Conservation (phyloP, 2,113 vertebrate genomes). For the Glareola pratincola region DNA sequence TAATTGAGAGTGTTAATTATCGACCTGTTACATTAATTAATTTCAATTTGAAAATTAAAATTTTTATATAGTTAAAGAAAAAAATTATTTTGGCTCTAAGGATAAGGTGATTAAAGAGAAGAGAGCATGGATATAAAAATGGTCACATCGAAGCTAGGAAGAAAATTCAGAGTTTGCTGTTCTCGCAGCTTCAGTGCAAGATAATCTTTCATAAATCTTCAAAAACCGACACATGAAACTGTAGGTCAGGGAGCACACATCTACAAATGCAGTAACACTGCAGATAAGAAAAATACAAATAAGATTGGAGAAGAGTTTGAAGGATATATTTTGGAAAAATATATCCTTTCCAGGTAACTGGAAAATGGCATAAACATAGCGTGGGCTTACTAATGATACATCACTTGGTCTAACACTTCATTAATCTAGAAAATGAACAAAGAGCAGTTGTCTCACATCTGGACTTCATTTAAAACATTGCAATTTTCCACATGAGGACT, state of each 20-base stretch:
- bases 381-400: background rate
- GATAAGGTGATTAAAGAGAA: background rate
- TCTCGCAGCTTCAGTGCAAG: background rate
- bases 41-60: background rate
- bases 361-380: background rate
- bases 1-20: background rate
- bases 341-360: background rate
- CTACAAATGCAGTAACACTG: background rate
- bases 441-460: background rate
- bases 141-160: rapidly evolving
- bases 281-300: background rate
- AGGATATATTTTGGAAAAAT: background rate
- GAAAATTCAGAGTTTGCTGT: background rate
- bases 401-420: background rate
- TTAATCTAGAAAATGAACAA: background rate
- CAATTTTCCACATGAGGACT: background rate
- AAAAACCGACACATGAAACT: background rate
- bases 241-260: background rate
- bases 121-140: background rate
- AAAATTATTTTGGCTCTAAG: background rate
- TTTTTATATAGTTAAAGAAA: background rate
- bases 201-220: background rate
- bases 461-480: background rate
- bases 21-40: background rate
- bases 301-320: background rate